These are phyloP conservation scores for Oedothorax gibbosus DNA, from an alignment of 1,140 invertebrate species.

Conservation along the genomic window DNA sequence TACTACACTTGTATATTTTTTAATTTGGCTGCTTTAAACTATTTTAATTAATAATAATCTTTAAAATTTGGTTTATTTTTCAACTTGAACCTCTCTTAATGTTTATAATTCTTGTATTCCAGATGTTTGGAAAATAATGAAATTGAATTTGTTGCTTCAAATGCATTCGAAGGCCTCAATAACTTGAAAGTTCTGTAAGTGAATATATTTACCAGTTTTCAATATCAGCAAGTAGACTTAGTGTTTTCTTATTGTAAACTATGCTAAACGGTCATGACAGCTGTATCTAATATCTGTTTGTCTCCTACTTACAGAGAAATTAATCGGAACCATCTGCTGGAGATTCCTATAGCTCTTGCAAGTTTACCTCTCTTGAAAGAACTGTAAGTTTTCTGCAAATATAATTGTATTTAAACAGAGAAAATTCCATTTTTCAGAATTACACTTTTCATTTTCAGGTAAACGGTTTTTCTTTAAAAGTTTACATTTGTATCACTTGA, in stretches of 20 bases:
- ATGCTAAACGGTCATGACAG: background rate
- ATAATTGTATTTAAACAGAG: too few species aligned
- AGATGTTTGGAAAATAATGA: conserved; percentile 46
- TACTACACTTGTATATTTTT: background rate
- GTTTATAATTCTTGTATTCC: conserved; percentile 14
- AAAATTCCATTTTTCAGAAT: too few species aligned
- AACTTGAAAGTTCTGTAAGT: conserved; percentile 51
- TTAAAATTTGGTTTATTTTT: background rate
- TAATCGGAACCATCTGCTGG: conserved; percentile 46
- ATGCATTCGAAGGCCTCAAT: conserved; percentile 49
- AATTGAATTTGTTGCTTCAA: conserved; percentile 29
- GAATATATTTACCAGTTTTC: background rate
- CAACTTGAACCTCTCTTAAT: background rate
- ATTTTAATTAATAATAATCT: background rate
- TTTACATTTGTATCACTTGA: too few species aligned
- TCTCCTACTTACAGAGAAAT: conserved; percentile 40
- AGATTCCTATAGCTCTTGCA: conserved; percentile 34
- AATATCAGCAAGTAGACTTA: background rate
- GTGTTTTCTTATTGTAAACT: background rate
- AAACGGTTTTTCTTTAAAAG: too few species aligned
- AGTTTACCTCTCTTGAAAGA: conserved; percentile 40
- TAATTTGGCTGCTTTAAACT: background rate
- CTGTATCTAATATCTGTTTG: background rate
- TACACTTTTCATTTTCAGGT: too few species aligned
- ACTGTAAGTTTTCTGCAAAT: conserved; percentile 30